Evolutionary conservation across 2,797 vertebrate genomes (phyloP), one percentile per base, ranked within the genome.

Genomic region (Gadopsis marmoratus): DNA sequence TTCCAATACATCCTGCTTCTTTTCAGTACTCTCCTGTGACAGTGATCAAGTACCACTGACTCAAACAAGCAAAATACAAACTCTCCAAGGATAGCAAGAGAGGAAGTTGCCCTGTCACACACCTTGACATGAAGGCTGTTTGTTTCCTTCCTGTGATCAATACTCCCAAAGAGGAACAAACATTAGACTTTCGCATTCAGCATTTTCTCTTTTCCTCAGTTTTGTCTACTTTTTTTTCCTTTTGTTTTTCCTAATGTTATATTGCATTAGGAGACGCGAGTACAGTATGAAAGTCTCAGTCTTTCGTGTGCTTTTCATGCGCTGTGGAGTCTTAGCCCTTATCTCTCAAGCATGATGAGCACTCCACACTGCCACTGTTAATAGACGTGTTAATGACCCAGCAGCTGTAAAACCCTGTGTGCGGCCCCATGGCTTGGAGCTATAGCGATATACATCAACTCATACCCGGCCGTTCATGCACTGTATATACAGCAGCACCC

Each of bases 331-430:
- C 33, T 10, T 12, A 43, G 72, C 64, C 63, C 59, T 85, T 77
- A 85, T 86, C 76, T 78, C 17, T 29, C 48, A 68, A 75, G 73
- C 76, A 79, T 65, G 65, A 72, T 47, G 48, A 78, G 64, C 89
- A 89, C 92, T 91, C 90, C 89, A 62, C 84, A 16, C 51, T 69
- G 66, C 72, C 84, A 58, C 78, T 76, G 71, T 85, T 86, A 82
- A 87, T 88, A 85, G 80, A 88, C 0, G 3, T 63, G n/a, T 68
- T 89, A 89, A 92, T 91, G 90, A 87, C 59, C 82, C 69, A 19
- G 68, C 70, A 39, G 78, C 75, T 83, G 75, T 85, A 65, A 86
- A 85, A 51, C 79, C 75, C 74, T 55, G 63, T 84, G 86, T 93
- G 86, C 80, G 81, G 89, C 74, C 88, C 59, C 47, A 63, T 74